Conservation (phyloP, 2,113 vertebrate species). For the Myrmophylax atrothorax region DNA sequence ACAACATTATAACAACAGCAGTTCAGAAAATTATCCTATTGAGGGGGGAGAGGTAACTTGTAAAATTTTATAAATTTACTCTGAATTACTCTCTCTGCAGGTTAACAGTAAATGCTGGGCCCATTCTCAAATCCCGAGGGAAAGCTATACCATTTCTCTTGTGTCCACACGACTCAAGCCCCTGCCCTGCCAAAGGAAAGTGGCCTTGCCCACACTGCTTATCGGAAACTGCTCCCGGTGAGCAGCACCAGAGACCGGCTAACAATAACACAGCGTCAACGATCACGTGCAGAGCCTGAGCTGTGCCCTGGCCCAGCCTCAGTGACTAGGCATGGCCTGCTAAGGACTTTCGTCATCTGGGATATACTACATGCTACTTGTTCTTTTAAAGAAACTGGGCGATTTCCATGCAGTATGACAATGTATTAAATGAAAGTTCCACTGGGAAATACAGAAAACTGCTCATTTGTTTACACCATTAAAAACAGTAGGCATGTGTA, state of each 20-base stretch:
- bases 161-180: accelerated
- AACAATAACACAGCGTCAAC: accelerated
- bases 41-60: background rate
- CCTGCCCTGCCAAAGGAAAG: background rate
- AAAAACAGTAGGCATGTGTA: background rate
- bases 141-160: accelerated
- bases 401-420: background rate
- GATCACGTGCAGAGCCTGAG: background rate
- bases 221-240: background rate
- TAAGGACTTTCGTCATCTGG: background rate
- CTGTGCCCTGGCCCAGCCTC: background rate
- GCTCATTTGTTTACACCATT: background rate
- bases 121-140: background rate
- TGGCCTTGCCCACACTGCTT: background rate
- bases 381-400: background rate
- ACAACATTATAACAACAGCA: background rate
- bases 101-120: background rate
- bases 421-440: background rate
- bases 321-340: accelerated
- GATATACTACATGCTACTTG: background rate
- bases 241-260: accelerated
- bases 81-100: background rate
- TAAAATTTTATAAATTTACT: background rate
- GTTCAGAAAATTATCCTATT: background rate
- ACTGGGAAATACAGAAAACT: background rate